Percentiles rank a stretch among this genome's conserved stretches.
Conservation (phyloP, 2,797 vertebrate species). For the Micrastur ruficollis region DNA sequence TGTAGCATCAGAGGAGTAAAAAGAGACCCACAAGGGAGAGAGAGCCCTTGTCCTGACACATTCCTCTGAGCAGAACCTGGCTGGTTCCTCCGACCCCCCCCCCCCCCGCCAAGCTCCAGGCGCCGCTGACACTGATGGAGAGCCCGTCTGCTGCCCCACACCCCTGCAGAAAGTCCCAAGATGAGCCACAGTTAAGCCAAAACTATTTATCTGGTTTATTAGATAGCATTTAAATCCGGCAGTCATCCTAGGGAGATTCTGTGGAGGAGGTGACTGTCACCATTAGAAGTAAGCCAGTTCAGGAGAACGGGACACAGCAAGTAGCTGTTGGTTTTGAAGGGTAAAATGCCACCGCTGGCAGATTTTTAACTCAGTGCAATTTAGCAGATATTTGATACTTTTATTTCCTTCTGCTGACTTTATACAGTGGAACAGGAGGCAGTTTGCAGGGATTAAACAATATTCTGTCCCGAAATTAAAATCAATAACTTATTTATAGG, state of each 20-base stretch:
- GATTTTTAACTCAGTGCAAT: conserved; percentile 4
- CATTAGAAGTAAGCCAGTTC: neutral
- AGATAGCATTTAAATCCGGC: neutral
- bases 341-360: neutral
- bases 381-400: conserved; percentile 37
- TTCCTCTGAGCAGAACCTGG: neutral
- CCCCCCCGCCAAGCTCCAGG: neutral
- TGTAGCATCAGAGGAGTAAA: neutral
- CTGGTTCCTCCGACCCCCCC: neutral
- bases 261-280: neutral
- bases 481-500: conserved; percentile 62
- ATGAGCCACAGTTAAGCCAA: neutral
- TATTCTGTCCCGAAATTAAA: conserved; percentile 56
- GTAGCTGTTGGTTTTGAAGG: neutral
- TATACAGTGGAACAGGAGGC: neutral
- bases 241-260: neutral
- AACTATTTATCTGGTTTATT: neutral
- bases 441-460: conserved; percentile 24
- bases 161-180: neutral
- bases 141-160: neutral
- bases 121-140: neutral
- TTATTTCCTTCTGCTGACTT: conserved; percentile 46
- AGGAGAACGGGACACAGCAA: neutral
- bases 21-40: neutral
- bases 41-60: neutral